Evolutionary conservation across 2,113 vertebrate genomes (phyloP).

Genomic region (Silurus meridionalis): DNA sequence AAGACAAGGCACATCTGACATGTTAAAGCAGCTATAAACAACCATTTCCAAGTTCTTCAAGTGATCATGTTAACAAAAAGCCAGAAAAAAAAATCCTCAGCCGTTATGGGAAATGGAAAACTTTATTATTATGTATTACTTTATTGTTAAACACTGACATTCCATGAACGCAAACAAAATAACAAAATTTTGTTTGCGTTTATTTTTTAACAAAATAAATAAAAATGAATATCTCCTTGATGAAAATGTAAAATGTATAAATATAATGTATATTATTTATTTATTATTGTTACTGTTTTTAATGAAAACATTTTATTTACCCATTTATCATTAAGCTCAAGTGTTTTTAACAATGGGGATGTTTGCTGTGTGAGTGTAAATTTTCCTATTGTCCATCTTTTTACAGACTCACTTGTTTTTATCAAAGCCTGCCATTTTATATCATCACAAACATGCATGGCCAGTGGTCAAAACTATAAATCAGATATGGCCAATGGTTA

Average conservation of each 20-base stretch:
- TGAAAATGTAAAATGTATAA: not conserved
- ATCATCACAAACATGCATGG: too few species aligned
- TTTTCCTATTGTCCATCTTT: too few species aligned
- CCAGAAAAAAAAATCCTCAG: not conserved
- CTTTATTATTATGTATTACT: not conserved
- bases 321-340: not conserved
- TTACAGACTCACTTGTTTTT: too few species aligned
- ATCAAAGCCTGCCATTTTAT: too few species aligned
- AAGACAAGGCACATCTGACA: not conserved
- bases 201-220: too few species aligned
- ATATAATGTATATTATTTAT: too few species aligned
- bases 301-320: not conserved
- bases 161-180: not conserved
- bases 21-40: not conserved
- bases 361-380: too few species aligned
- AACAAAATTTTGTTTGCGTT: too few species aligned
- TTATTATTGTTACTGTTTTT: not conserved
- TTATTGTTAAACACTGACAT: not conserved
- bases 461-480: too few species aligned
- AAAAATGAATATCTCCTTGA: not conserved
- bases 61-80: not conserved
- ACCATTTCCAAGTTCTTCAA: not conserved
- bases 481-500: too few species aligned
- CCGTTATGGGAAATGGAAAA: not conserved
- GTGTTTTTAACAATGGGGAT: too few species aligned